Conservation (phyloP, 2,888 invertebrate genomes). For the Eudasyphora cyanicolor region DNA sequence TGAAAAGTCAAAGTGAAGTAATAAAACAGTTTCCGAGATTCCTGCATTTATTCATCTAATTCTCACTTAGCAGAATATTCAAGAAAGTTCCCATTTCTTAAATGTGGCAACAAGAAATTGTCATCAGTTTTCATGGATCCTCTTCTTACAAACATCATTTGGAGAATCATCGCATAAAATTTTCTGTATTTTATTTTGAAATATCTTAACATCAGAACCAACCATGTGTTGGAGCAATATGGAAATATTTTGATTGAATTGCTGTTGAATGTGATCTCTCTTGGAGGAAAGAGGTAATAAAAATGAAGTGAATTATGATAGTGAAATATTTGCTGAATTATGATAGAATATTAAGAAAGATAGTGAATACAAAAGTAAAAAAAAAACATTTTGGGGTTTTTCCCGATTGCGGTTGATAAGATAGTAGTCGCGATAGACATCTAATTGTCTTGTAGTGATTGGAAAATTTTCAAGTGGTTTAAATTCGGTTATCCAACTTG, state of each 20-base stretch:
- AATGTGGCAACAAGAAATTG: conserved; percentile 23
- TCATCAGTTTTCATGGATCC: conserved; percentile 1
- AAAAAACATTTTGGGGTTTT: too few relatives aligned
- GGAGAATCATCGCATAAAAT: conserved; percentile 1
- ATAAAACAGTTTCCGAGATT: conserved; percentile 49
- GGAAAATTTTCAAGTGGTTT: too few relatives aligned
- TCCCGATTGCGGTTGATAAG: too few relatives aligned
- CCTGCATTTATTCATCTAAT: neutral
- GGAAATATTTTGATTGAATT: neutral
- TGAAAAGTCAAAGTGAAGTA: conserved; percentile 48
- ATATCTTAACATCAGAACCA: neutral
- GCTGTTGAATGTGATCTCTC: too few relatives aligned
- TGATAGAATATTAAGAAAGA: too few relatives aligned
- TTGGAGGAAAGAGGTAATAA: too few relatives aligned
- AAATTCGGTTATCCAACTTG: too few relatives aligned
- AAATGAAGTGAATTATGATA: too few relatives aligned
- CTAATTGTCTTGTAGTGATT: too few relatives aligned
- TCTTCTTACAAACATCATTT: neutral
- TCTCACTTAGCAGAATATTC: neutral
- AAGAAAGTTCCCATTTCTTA: conserved; percentile 3
- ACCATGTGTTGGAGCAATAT: neutral
- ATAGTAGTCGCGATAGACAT: too few relatives aligned
- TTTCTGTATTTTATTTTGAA: conserved; percentile 3
- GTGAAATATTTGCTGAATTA: too few relatives aligned
- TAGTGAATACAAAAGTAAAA: too few relatives aligned